Evolutionary conservation across 2,888 invertebrate genomes (phyloP).

Genomic region (Lumbricus terrestris): DNA sequence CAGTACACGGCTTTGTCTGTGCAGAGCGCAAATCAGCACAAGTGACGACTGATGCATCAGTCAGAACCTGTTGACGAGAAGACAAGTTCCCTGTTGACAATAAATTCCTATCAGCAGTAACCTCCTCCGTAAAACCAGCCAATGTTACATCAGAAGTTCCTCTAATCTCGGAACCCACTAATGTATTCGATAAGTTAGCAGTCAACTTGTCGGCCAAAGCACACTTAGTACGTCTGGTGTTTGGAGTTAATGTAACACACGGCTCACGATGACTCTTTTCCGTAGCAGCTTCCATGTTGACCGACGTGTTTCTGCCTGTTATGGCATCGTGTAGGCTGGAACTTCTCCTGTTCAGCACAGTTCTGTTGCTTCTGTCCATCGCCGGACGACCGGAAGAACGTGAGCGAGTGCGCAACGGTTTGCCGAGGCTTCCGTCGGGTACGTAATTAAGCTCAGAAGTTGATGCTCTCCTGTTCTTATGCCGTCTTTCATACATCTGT

Average conservation of each 20-base stretch:
- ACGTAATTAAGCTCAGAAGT: neutral
- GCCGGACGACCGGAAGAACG: neutral
- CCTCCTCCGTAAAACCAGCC: neutral
- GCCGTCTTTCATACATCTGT: neutral
- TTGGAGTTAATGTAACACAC: neutral
- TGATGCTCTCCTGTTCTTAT: neutral
- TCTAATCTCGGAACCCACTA: neutral
- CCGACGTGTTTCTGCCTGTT: neutral
- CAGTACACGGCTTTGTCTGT: neutral
- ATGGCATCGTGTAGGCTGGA: neutral
- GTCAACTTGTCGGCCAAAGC: neutral
- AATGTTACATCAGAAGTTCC: neutral
- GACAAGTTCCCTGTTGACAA: neutral
- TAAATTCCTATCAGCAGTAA: neutral
- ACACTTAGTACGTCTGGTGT: neutral
- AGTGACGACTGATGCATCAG: too few relatives aligned
- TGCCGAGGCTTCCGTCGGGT: neutral
- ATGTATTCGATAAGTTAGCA: neutral
- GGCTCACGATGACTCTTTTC: neutral
- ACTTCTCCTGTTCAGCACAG: neutral
- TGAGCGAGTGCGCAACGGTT: neutral
- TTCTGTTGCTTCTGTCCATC: neutral
- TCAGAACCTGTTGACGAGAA: neutral
- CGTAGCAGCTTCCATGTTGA: neutral
- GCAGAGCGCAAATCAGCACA: neutral